Percentiles rank a stretch among this genome's conserved stretches.
phyloP scores from a whole-genome alignment of 2,888 invertebrate genomes.

The Dendrolimus houi region DNA sequence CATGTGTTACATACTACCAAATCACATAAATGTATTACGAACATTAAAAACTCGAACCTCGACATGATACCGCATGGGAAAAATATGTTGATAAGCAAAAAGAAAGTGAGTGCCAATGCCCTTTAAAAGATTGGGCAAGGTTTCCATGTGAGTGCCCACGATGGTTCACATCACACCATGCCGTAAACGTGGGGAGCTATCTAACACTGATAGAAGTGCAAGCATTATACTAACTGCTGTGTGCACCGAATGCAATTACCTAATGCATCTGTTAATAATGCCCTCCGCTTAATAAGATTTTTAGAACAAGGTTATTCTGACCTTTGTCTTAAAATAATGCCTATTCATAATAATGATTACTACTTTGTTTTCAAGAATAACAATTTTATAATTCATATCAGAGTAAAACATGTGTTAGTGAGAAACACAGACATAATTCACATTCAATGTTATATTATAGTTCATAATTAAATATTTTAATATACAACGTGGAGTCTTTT shows the following conservation, averaged over 20 bases:
- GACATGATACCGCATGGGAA: background rate
- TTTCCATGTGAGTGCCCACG: conserved; percentile 11
- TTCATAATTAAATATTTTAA: background rate
- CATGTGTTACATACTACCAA: conserved; percentile 5
- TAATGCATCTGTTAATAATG: too few relatives aligned
- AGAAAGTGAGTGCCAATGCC: conserved; percentile 27
- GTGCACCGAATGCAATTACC: too few relatives aligned
- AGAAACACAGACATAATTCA: too few relatives aligned
- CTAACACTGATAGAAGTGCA: background rate
- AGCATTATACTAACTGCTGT: too few relatives aligned
- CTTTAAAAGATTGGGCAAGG: conserved; percentile 25
- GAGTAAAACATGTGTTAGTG: too few relatives aligned
- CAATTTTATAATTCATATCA: too few relatives aligned
- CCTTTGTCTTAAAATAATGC: too few relatives aligned
- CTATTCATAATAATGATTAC: background rate
- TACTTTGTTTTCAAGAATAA: too few relatives aligned
- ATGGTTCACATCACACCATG: background rate
- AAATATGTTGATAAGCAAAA: conserved; percentile 20
- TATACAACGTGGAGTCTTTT: background rate
- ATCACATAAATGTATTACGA: conserved; percentile 1
- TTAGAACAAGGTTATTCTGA: too few relatives aligned
- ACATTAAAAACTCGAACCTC: background rate
- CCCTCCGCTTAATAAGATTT: too few relatives aligned
- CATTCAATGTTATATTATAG: too few relatives aligned
- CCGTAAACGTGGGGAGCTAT: background rate